Evolutionary conservation across 2,888 invertebrate species (phyloP).

Genomic region (Chrysodeixis includens): DNA sequence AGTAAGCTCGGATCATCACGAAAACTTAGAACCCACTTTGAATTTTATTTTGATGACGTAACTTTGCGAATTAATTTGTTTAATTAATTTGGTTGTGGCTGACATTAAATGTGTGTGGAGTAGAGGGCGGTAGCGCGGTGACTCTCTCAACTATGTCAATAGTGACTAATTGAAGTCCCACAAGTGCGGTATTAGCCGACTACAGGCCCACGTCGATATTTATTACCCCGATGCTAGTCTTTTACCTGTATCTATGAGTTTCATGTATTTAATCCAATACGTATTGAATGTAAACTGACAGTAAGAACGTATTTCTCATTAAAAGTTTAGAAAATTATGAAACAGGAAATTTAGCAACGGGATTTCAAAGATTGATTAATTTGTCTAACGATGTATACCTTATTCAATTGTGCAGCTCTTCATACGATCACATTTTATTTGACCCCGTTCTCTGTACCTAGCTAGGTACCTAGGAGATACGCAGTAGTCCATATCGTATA

Average conservation of each 20-base stretch:
- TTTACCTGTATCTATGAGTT: constrained; percentile 59
- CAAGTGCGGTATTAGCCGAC: constrained; percentile 75
- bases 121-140: constrained; percentile 60
- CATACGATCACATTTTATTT: too few species aligned
- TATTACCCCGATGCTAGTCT: constrained; percentile 59
- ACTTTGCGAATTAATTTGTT: constrained; percentile 7
- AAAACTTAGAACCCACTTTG: constrained; percentile 24
- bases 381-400: too few species aligned
- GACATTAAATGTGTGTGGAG: constrained; percentile 46
- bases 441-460: too few species aligned
- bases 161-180: constrained; percentile 82
- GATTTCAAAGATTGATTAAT: too few species aligned
- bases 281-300: constrained; percentile 19
- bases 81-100: constrained; percentile 1
- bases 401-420: too few species aligned
- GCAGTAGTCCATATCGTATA: neutral
- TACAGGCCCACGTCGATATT: constrained; percentile 66
- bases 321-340: too few species aligned
- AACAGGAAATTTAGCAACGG: too few species aligned
- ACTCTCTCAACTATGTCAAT: constrained; percentile 78
- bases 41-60: neutral
- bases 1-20: constrained; percentile 22
- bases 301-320: neutral
- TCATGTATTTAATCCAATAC: constrained; percentile 74
- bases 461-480: neutral